Percentiles rank a stretch among this genome's conserved stretches.
Evolutionary conservation across 1,140 invertebrate species (phyloP).

Genomic region (Drosophila leontia): DNA sequence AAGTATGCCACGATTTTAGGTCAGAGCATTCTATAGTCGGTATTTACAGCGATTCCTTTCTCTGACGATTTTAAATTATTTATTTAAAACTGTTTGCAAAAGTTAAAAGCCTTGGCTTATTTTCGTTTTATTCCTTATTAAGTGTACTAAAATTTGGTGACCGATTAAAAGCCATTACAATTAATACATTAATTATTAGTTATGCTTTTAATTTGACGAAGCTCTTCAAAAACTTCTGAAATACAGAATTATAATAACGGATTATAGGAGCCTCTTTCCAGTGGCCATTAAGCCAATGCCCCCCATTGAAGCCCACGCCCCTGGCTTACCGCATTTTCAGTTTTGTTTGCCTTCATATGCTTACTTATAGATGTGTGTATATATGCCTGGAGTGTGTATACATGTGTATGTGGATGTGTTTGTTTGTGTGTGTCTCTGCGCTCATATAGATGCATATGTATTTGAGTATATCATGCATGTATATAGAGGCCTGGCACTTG

Average conservation of each 20-base stretch:
- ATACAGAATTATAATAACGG: slow-evolving; percentile 6
- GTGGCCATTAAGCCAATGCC: not conserved
- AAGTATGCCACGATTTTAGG: not conserved
- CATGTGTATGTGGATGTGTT: slow-evolving; percentile 14
- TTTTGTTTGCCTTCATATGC: slow-evolving; percentile 81
- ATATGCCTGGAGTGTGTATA: slow-evolving; percentile 35
- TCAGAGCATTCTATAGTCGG: not conserved
- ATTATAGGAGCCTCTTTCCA: slow-evolving; percentile 11
- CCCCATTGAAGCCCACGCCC: slow-evolving; percentile 22
- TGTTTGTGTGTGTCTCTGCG: slow-evolving; percentile 51
- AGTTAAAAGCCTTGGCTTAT: not conserved
- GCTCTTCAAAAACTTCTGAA: not conserved
- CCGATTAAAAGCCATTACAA: slow-evolving; percentile 5
- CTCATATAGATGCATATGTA: slow-evolving; percentile 74
- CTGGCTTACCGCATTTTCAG: slow-evolving; percentile 79
- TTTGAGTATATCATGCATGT: slow-evolving; percentile 64
- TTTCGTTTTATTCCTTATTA: not conserved
- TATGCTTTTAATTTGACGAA: not conserved
- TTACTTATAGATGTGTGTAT: slow-evolving; percentile 75
- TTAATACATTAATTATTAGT: slow-evolving; percentile 3
- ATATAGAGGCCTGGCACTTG: slow-evolving; percentile 26
- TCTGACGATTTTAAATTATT: too few species aligned
- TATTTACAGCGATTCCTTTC: too few species aligned
- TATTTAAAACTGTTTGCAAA: not conserved
- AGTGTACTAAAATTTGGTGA: not conserved